Conservation (phyloP, 2,797 vertebrate species). For the Cephalopachus bancanus region DNA sequence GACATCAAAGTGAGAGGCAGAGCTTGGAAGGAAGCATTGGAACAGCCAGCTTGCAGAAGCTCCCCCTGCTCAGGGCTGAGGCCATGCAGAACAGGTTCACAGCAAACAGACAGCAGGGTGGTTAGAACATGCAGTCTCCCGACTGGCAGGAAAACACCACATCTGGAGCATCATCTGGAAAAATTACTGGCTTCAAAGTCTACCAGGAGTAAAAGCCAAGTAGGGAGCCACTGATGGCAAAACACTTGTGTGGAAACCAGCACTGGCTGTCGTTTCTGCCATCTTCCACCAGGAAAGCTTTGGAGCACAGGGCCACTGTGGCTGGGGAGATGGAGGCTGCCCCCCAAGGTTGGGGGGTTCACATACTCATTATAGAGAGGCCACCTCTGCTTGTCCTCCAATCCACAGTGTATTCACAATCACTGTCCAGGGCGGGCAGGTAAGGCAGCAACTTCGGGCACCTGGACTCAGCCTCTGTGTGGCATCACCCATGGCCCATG, state of each 20-base stretch:
- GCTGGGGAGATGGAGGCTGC: rapidly evolving
- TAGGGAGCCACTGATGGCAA: rapidly evolving
- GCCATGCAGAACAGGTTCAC: not conserved
- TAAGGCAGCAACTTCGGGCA: rapidly evolving
- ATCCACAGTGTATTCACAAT: rapidly evolving
- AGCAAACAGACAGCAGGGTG: rapidly evolving
- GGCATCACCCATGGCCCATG: rapidly evolving
- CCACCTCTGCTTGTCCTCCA: rapidly evolving
- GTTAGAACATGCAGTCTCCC: rapidly evolving
- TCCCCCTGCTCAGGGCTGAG: rapidly evolving
- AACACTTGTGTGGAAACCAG: rapidly evolving
- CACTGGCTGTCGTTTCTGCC: rapidly evolving
- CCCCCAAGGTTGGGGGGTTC: not conserved
- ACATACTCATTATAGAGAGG: rapidly evolving
- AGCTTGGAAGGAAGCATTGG: too few relatives aligned
- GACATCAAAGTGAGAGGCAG: not conserved
- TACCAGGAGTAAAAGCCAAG: rapidly evolving
- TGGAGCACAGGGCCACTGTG: rapidly evolving
- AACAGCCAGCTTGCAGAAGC: not conserved
- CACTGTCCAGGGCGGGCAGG: rapidly evolving
- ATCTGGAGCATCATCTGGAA: rapidly evolving
- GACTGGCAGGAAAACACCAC: rapidly evolving
- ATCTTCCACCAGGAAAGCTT: not conserved
- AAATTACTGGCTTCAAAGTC: rapidly evolving
- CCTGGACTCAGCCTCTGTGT: not conserved